A percentile compares a stretch with the other conserved stretches of the same genome.
Conservation (phyloP, 1,140 invertebrate species). For the Protaetia brevitarsis region DNA sequence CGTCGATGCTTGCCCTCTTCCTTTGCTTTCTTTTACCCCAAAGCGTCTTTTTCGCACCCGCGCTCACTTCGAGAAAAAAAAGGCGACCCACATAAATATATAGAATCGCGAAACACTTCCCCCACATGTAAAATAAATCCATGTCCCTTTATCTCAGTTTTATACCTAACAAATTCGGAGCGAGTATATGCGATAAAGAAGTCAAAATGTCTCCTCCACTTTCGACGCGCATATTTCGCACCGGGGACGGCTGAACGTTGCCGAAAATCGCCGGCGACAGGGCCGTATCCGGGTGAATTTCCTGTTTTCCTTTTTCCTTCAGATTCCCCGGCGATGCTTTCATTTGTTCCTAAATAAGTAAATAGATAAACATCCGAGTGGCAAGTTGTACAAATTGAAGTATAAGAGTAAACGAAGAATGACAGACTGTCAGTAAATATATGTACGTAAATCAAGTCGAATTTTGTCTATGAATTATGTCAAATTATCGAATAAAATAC, state of each 20-base stretch:
- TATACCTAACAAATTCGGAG: conserved; percentile 4
- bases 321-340: too few relatives aligned
- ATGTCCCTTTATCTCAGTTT: conserved; percentile 13
- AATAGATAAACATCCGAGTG: too few relatives aligned
- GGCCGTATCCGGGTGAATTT: too few relatives aligned
- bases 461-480: too few relatives aligned
- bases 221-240: conserved; percentile 3
- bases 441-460: too few relatives aligned
- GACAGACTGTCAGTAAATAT: too few relatives aligned
- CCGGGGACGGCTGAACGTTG: neutral
- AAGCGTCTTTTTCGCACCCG: too few relatives aligned
- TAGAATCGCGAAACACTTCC: neutral
- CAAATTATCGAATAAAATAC: too few relatives aligned
- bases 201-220: conserved; percentile 14
- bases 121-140: neutral
- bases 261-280: neutral
- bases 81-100: conserved; percentile 16
- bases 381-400: too few relatives aligned
- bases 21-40: neutral
- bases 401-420: too few relatives aligned
- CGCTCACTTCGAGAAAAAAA: conserved; percentile 14
- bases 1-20: neutral
- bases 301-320: too few relatives aligned
- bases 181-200: conserved; percentile 17
- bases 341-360: too few relatives aligned